Base-by-base conservation (phyloP, 1,140 invertebrate species). In the Neotoxoptera formosana region DNA sequence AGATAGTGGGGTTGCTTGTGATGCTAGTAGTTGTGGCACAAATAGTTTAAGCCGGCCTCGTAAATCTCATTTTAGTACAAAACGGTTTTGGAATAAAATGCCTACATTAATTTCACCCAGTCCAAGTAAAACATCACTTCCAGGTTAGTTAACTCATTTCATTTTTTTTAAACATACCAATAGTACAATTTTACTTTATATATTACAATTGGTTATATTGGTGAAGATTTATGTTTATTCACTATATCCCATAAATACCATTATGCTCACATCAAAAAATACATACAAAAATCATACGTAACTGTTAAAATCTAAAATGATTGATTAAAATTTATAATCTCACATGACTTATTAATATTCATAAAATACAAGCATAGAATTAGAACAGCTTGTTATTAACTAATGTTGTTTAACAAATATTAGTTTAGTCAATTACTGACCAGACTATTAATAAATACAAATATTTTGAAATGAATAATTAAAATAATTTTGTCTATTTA, bases 21-120 rank as follows among this genome's bases (percentile, higher is more conserved):
- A 93, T 56, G 97, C 97, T 94, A 97, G 97, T 95, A 97, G 97
- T 95, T 97, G 97, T 95, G 96, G 97, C 86, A 97, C 97, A 95
- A 97, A 97, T 95, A 96, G 96, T 94, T 96, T 94, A 88, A 92
- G 94, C 21, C 53, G 93, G 87, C 88, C 91, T 93, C 94, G 56
- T 88, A 93, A 83, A 94, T 93, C 91, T 86, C 94, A 23, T 86
- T 94, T 83, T 93, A 94, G 90, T 84, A 94, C 87, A 94, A 94
- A 94, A 47, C 53, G 94, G 17, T 94, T 95, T 93, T 98, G 97
- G 97, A 97, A 97, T 94, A 97, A 97, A 95, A 95, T 97, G 94
- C 97, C 97, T 36, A 96, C 96, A 34, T 96, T 97, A 93, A 96
- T 96, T 81, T 96, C 96, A 53, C 96, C 96, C 94, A 97, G 96